phyloP scores from a whole-genome alignment of 2,113 vertebrate genomes.

The Centrocercus urophasianus region DNA sequence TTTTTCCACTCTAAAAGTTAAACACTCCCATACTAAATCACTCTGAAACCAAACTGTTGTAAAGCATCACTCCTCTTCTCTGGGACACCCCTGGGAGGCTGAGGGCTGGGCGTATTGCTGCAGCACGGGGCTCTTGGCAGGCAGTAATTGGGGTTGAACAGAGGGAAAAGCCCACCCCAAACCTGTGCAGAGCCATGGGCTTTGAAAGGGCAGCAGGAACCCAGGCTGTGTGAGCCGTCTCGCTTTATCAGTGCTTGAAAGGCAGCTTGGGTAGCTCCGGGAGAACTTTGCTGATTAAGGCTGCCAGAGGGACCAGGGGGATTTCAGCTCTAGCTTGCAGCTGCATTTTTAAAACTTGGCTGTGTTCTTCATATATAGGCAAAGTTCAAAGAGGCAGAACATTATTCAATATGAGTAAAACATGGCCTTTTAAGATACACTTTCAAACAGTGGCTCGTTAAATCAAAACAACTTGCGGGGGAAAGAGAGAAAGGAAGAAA shows the following conservation, averaged over 20 bases:
- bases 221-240: background rate
- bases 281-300: slow-evolving; percentile 63
- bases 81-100: background rate
- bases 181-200: background rate
- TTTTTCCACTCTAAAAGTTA: background rate
- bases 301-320: slow-evolving; percentile 50
- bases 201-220: background rate
- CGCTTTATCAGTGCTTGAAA: background rate
- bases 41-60: background rate
- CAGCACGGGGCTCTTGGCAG: background rate
- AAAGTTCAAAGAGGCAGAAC: slow-evolving; percentile 71
- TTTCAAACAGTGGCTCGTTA: slow-evolving; percentile 30
- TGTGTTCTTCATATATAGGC: slow-evolving; percentile 51
- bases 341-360: slow-evolving; percentile 43
- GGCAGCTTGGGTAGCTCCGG: background rate
- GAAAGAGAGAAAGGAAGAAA: background rate
- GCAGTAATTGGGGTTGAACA: background rate
- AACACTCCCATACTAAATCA: background rate
- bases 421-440: slow-evolving; percentile 59
- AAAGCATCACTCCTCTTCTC: background rate
- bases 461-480: slow-evolving; percentile 18
- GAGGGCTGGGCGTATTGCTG: fast-evolving
- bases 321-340: slow-evolving; percentile 43
- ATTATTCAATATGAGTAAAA: slow-evolving; percentile 69
- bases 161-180: background rate